Base-by-base conservation (phyloP, 2,113 vertebrate species). In the Morone saxatilis region DNA sequence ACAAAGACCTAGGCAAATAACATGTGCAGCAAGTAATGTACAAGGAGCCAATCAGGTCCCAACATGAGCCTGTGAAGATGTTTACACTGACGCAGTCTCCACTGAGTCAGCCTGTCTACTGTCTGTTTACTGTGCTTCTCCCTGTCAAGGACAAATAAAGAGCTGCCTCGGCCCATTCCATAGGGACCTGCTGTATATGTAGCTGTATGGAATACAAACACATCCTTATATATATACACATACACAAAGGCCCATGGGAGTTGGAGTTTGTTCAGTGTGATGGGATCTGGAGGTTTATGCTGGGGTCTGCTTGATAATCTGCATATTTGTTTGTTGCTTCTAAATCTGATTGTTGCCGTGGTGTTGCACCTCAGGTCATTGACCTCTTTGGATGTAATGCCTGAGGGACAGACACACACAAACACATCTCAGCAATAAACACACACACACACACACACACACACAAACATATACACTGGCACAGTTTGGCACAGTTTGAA, bases 141-240 rank as follows among this genome's bases (percentile, higher is more conserved):
- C 56, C 12, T 59, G 51, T 45, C 73, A 65, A 79, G 50, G 71
- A 74, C 71, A 73, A 74, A 70, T 20, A 69, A 57, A 50, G 40
- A 61, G 47, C 76, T 45, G 45, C 31, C 53, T 68, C 48, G n/a
- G 43, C 5, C 17, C 0, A 14, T 22, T 78, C 81, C 68, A 51
- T 13, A 47, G 57, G 41, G 71, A 72, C 60, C 45, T 43, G 76
- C 40, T 78, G 45, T 72, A 53, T 65, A 47, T 62, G 67, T 60
- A 45, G 48, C 51, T 66, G 19, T 75, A 54, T 79, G 45, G 54
- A 80, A 65, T 47, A 54, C 41, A 78, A 47, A 67, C 47, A 50
- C 20, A 66, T 57, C n/a, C 56, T 48, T 22, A 53, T 20, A 53
- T 48, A 56, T 4, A 50, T 31, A 76, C 25, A 82, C 61, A 47